phyloP scores from a whole-genome alignment of 2,113 vertebrate genomes.

The Brachypodius melanocephalos region DNA sequence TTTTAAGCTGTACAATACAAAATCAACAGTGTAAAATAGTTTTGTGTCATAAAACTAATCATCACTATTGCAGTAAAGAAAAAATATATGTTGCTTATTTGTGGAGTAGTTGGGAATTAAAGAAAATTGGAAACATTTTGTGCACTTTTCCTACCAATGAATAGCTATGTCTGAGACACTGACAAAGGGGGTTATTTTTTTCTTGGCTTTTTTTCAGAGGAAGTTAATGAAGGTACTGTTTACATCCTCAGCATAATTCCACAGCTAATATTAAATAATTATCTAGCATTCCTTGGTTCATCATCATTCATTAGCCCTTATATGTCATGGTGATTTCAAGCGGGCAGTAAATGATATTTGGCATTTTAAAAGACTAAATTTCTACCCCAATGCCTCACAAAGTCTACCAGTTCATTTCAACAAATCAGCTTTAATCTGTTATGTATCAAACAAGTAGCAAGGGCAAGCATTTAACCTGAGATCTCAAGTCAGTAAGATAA shows the following conservation, averaged over 20 bases:
- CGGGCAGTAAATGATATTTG: neutral
- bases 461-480: neutral
- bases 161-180: neutral
- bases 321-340: neutral
- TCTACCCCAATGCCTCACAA: neutral
- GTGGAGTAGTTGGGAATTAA: neutral
- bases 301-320: neutral
- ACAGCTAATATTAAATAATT: slow-evolving; percentile 4
- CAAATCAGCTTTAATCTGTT: neutral
- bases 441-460: neutral
- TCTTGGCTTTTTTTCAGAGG: neutral
- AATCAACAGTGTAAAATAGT: slow-evolving; percentile 23
- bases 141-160: neutral
- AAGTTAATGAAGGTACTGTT: neutral
- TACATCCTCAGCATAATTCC: neutral
- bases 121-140: neutral
- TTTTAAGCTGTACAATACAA: slow-evolving; percentile 27
- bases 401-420: neutral
- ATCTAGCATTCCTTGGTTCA: neutral
- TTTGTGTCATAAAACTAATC: slow-evolving; percentile 16
- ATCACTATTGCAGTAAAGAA: neutral
- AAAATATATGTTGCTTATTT: slow-evolving; percentile 17
- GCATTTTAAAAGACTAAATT: neutral
- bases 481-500: neutral
- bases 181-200: neutral